Base-by-base conservation (phyloP, 2,797 vertebrate species). In the Buphagus erythrorhynchus region DNA sequence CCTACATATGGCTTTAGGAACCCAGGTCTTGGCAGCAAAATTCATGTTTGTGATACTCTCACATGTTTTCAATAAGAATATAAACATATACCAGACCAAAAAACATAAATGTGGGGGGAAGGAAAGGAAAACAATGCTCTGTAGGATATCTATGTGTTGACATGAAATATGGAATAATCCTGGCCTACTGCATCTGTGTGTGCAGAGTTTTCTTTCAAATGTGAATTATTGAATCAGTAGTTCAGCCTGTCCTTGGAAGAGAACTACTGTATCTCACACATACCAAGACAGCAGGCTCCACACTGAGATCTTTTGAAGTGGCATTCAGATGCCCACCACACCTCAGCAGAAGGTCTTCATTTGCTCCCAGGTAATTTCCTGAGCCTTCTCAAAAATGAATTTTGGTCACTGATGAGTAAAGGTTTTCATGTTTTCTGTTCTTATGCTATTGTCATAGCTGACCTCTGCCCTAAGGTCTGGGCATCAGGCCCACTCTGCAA, bases 31-130 rank as follows among this genome's bases (percentile, higher is more conserved):
- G 85, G 76, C 91, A 86, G 61, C 26, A 19, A 91, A 86, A 81
- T 80, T 82, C 18, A 46, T 59, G 40, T 94, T 93, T 94, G 45
- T 82, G 65, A 89, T 86, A 58, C 16, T 92, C 73, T 59, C 94
- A 95, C 15, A 57, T 88, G 93, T 71, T 92, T 96, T 90, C 89
- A 96, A 90, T 96, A 92, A 88, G 66, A 68, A 82, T 59, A 77
- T 75, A 88, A 93, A 90, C 62, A 94, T 87, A 92, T 94, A 85
- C 69, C 72, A 96, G 90, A 68, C 54, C 49, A 85, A 95, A 92
- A 48, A 36, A 51, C 51, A 86, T 14, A 57, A 19, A 74, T 46
- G 19, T 15, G 5, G 24, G 7, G 8, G 12, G 5, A 46, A 40
- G 36, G 43, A 58, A 68, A 83, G 55, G 92, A 88, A 91, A 88